Evolutionary conservation across 1,140 invertebrate genomes (phyloP).

Genomic region (Caerostris extrusa): DNA sequence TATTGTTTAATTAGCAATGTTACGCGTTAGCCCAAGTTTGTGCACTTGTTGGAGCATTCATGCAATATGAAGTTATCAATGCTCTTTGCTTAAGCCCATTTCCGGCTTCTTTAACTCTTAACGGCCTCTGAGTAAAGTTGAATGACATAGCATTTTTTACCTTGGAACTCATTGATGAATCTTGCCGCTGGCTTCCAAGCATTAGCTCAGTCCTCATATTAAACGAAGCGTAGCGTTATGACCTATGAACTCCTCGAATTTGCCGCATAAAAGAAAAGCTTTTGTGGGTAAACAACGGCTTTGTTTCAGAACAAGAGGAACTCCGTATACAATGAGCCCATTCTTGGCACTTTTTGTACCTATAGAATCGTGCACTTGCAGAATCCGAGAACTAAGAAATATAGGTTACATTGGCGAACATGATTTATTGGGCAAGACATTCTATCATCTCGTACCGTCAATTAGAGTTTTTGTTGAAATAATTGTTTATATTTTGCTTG

Average conservation of each 20-base stretch:
- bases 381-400: neutral
- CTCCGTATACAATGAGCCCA: constrained; percentile 7
- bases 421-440: neutral
- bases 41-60: constrained; percentile 34
- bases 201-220: constrained; percentile 28
- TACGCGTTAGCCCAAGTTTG: neutral
- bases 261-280: constrained; percentile 27
- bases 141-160: constrained; percentile 75
- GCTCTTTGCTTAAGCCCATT: constrained; percentile 52
- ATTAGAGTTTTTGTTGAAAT: neutral
- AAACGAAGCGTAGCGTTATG: constrained; percentile 66
- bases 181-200: constrained; percentile 26
- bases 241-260: constrained; percentile 67
- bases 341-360: constrained; percentile 26
- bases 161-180: constrained; percentile 48
- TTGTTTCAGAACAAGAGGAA: constrained; percentile 46
- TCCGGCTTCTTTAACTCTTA: constrained; percentile 58
- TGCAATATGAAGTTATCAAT: constrained; percentile 56
- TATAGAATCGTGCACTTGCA: neutral
- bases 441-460: neutral
- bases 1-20: constrained; percentile 49
- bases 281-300: constrained; percentile 50
- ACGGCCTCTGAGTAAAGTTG: constrained; percentile 70
- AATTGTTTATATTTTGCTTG: too few relatives aligned
- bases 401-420: neutral